Base-by-base conservation (phyloP, 2,888 invertebrate genomes). In the Listrodromus nycthemerus region DNA sequence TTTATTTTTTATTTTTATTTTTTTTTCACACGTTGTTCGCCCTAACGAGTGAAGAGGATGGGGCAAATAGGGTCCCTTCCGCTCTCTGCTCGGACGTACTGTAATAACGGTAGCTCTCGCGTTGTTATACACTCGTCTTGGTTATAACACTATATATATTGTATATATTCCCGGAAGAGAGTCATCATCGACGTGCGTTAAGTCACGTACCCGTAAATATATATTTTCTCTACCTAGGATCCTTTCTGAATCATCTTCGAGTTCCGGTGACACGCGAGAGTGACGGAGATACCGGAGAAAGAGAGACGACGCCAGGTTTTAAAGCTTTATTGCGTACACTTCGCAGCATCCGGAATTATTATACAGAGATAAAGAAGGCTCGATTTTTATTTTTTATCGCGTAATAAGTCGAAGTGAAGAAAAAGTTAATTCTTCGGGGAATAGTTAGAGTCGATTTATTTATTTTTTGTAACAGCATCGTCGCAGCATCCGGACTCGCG, bases 111-210 rank as follows among this genome's bases (percentile, higher is more conserved):
- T 84, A 48, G 75, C 65, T 65, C 63, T 58, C 21, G 75, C 69
- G 61, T 67, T 73, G 63, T 83, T 80, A 71, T 67, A 61, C 50
- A 55, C 63, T 41, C 61, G 27, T 30, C 27, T 16, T 61, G 24
- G 27, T 61, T 16, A 24, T 61, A 27, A 61, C 27, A 61, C 61
- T 61, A 61, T 61, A 61, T 45, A 67, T 74, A 61, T 71, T 81
- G 81, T 74, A 74, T 81, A 71, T 58, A 66, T 58, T 74, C 81
- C 80, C 84, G 85, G 85, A 85, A 85, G 82, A 73, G 77, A 80
- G 82, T 84, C 84, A 85, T 85, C 82, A 85, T 84, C 79, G 76
- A 71, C 79, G 69, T 63, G 33, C 77, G 83, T 84, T 74, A 84
- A 84, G 48, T 80, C 74, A 58, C 70, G 67, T 41, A 58, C 66